Evolutionary conservation across 64 coral and sea anemone genomes (phyloP).

Genomic region (Dendrophyllia cribrosa): DNA sequence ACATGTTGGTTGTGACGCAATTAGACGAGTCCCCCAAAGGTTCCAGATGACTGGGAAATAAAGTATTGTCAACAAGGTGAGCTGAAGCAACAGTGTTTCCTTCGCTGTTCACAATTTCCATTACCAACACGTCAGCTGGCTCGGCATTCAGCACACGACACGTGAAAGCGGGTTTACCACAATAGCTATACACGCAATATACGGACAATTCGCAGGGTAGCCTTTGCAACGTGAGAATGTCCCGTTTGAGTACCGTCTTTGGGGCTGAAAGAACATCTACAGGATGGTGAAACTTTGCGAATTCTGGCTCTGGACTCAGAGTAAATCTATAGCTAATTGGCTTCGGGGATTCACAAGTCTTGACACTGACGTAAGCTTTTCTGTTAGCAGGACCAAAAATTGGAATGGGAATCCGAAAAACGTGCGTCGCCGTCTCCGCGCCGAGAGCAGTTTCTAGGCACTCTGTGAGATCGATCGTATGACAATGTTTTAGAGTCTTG

Average conservation of each 20-base stretch:
- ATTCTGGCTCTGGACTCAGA: constrained; percentile 26
- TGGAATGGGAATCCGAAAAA: constrained; percentile 10
- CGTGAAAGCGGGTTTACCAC: constrained; percentile 1
- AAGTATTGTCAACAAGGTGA: not conserved
- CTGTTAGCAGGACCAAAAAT: constrained; percentile 32
- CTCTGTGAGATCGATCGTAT: constrained; percentile 10
- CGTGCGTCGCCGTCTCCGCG: not conserved
- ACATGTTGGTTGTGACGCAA: not conserved
- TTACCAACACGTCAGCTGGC: constrained; percentile 8
- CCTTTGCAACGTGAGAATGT: not conserved
- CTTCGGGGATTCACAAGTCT: constrained; percentile 11
- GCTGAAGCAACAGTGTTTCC: not conserved
- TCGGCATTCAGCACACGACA: constrained; percentile 33
- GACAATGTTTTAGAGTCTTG: constrained; percentile 6
- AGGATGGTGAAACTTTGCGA: constrained; percentile 1
- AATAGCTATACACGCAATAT: not conserved
- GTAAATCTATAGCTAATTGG: constrained; percentile 17
- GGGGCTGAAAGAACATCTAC: constrained; percentile 23
- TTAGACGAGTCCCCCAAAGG: constrained; percentile 19
- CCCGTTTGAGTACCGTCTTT: not conserved
- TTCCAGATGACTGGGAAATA: constrained; percentile 9
- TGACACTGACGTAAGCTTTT: not conserved
- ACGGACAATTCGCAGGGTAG: constrained; percentile 2
- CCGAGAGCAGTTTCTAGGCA: constrained; percentile 4
- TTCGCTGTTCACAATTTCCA: constrained; percentile 5